Evolutionary conservation across 2,888 invertebrate genomes (phyloP).

Genomic region (Eupithecia exiguata): DNA sequence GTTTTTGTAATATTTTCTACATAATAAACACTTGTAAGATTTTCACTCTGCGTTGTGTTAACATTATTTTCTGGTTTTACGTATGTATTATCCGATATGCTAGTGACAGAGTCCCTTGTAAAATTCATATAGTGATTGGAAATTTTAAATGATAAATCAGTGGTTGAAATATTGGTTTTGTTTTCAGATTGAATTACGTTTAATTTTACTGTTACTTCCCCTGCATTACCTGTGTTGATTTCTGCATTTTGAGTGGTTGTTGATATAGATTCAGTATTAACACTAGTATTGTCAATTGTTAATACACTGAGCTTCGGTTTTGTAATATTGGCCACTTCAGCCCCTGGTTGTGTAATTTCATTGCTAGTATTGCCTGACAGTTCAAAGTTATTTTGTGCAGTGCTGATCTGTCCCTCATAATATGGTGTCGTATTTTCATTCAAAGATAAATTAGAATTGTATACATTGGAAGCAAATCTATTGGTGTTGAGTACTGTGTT

Average conservation of each 20-base stretch:
- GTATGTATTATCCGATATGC: not conserved
- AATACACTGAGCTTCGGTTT: not conserved
- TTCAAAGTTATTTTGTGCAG: not conserved
- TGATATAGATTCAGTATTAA: not conserved
- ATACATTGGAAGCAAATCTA: not conserved
- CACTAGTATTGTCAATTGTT: not conserved
- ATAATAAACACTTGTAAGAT: not conserved
- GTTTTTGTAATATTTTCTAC: not conserved
- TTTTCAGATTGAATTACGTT: not conserved
- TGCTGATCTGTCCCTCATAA: not conserved
- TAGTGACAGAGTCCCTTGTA: not conserved
- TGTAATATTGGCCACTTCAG: not conserved
- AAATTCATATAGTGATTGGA: not conserved
- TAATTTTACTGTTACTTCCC: constrained; percentile 3
- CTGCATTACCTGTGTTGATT: not conserved
- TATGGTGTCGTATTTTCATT: not conserved
- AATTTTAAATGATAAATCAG: not conserved
- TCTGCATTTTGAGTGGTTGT: not conserved
- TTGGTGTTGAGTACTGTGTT: not conserved
- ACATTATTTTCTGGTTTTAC: not conserved
- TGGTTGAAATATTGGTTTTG: not conserved
- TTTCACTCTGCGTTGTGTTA: not conserved
- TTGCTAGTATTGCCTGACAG: not conserved
- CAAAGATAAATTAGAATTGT: not conserved
- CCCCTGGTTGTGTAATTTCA: not conserved